Percentiles rank a stretch among this genome's conserved stretches.
These are phyloP conservation scores for Pseudoips prasinana DNA, from an alignment of 2,888 invertebrate species.

Conservation along the genomic window DNA sequence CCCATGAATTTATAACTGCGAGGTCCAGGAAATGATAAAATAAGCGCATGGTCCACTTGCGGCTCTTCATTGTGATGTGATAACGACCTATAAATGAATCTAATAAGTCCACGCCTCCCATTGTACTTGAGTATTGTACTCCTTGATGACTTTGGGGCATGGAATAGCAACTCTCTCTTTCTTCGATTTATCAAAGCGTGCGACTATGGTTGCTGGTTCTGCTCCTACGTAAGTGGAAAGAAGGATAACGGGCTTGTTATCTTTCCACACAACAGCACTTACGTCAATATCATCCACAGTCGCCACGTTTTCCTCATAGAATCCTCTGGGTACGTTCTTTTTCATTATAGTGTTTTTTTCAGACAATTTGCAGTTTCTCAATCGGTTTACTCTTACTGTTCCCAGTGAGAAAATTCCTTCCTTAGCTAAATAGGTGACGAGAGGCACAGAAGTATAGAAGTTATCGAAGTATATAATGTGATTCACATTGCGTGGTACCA, in stretches of 20 bases:
- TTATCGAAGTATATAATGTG: constrained; percentile 37
- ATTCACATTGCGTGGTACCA: constrained; percentile 36
- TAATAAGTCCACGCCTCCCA: too few species aligned
- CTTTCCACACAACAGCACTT: constrained; percentile 42
- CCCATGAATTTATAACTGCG: constrained; percentile 38
- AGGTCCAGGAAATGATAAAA: constrained; percentile 42
- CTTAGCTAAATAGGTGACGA: constrained; percentile 34
- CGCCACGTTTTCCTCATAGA: constrained; percentile 35
- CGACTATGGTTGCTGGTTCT: constrained; percentile 37
- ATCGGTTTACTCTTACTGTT: constrained; percentile 35
- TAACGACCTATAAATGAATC: constrained; percentile 32
- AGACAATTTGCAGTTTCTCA: constrained; percentile 37
- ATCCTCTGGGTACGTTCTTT: constrained; percentile 36
- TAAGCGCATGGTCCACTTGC: constrained; percentile 40
- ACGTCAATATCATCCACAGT: constrained; percentile 35
- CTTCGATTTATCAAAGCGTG: constrained; percentile 40
- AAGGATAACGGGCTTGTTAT: constrained; percentile 46
- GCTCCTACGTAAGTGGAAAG: constrained; percentile 45
- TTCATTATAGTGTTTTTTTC: constrained; percentile 37
- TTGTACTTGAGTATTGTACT: constrained; percentile 33
- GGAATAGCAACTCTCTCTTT: constrained; percentile 25
- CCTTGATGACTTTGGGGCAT: constrained; percentile 33
- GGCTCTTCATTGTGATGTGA: constrained; percentile 37
- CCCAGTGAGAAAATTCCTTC: constrained; percentile 35
- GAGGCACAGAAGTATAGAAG: constrained; percentile 34